These are phyloP conservation scores for Zenarchopterus dispar DNA, from an alignment of 2,797 vertebrate genomes.

Conservation along the genomic window DNA sequence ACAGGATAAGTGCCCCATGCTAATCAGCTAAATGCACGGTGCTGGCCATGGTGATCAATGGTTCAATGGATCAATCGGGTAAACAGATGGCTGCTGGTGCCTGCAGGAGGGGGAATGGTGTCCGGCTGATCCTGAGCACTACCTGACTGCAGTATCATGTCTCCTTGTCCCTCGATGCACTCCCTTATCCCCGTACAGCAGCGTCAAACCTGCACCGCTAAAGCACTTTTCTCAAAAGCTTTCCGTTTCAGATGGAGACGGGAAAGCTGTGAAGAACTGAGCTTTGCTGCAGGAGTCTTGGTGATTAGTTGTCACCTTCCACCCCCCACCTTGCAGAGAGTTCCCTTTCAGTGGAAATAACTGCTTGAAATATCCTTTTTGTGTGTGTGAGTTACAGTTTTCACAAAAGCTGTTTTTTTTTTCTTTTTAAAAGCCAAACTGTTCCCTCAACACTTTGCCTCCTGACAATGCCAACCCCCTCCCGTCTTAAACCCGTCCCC, in stretches of 20 bases:
- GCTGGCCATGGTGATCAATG: constrained; percentile 65
- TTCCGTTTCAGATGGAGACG: constrained; percentile 9
- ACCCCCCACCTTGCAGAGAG: constrained; percentile 17
- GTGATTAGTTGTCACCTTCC: constrained; percentile 37
- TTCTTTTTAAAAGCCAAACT: constrained; percentile 30
- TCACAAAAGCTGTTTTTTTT: constrained; percentile 5
- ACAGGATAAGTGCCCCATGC: constrained; percentile 74
- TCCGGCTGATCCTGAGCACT: constrained; percentile 54
- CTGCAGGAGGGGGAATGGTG: constrained; percentile 26
- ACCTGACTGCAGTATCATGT: constrained; percentile 64
- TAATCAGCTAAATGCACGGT: constrained; percentile 77
- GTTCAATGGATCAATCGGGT: constrained; percentile 72
- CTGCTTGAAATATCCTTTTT: constrained; percentile 19
- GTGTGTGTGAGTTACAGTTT: constrained; percentile 2
- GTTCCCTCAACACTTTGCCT: constrained; percentile 43
- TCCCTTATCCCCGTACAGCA: constrained; percentile 20
- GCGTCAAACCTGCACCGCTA: constrained; percentile 32
- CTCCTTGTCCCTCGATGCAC: constrained; percentile 18
- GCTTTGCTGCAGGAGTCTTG: constrained; percentile 46
- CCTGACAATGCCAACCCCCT: constrained; percentile 45
- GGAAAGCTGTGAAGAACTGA: constrained; percentile 39
- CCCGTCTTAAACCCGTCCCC: constrained; percentile 51
- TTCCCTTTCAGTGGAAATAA: constrained; percentile 44
- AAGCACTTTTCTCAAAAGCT: constrained; percentile 38
- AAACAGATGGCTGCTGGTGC: constrained; percentile 67